phyloP scores from a whole-genome alignment of 1,140 invertebrate genomes.

The Sarcophaga bullata region DNA sequence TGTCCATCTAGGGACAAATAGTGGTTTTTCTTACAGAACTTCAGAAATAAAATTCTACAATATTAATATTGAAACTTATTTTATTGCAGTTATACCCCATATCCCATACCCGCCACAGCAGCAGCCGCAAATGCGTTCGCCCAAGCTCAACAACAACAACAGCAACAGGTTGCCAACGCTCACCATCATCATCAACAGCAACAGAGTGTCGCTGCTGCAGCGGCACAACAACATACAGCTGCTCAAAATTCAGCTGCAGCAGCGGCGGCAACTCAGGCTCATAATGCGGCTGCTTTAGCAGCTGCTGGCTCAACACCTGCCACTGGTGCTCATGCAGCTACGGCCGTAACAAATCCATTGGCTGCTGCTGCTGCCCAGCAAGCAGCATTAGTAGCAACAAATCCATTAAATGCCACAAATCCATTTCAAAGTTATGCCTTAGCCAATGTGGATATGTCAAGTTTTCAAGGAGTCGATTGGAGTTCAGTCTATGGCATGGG shows the following conservation, averaged over 20 bases:
- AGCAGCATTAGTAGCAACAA: slow-evolving; percentile 64
- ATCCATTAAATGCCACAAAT: slow-evolving; percentile 68
- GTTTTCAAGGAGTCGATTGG: slow-evolving; percentile 91
- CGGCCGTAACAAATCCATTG: slow-evolving; percentile 61
- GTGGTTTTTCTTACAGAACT: too few relatives aligned
- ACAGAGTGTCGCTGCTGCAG: slow-evolving; percentile 70
- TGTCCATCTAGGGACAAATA: too few relatives aligned
- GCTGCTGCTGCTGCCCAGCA: slow-evolving; percentile 65
- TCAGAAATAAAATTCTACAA: too few relatives aligned
- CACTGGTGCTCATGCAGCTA: slow-evolving; percentile 59
- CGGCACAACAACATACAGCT: slow-evolving; percentile 54
- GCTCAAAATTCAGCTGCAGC: slow-evolving; percentile 48
- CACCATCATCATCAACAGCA: slow-evolving; percentile 68
- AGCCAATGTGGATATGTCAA: slow-evolving; percentile 89
- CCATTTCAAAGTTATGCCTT: slow-evolving; percentile 84
- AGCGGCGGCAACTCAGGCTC: slow-evolving; percentile 65
- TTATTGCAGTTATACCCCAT: slow-evolving; percentile 61
- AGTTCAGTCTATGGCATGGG: slow-evolving; percentile 89
- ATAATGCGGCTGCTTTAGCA: slow-evolving; percentile 67
- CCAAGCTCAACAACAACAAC: slow-evolving; percentile 61
- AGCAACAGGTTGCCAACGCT: slow-evolving; percentile 54
- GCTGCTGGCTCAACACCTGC: slow-evolving; percentile 65
- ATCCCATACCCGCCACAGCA: slow-evolving; percentile 63
- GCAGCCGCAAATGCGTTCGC: slow-evolving; percentile 62
- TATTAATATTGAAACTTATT: not conserved